Base-by-base conservation (phyloP, 2,113 vertebrate genomes). In the Vidua chalybeata region DNA sequence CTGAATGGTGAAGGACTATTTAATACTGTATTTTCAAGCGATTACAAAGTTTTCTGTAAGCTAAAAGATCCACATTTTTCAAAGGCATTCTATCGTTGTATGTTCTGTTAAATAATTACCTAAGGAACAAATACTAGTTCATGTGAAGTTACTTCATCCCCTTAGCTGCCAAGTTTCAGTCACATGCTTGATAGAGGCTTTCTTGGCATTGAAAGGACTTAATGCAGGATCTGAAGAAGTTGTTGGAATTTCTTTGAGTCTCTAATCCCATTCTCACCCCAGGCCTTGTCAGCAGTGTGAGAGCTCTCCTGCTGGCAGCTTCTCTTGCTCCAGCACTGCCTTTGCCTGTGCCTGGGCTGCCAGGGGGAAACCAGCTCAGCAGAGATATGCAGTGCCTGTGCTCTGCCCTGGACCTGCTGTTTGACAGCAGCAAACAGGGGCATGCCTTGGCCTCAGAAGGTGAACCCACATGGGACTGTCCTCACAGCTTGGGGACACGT, bases 91-190 rank as follows among this genome's bases (percentile, higher is more conserved):
- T 74, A 2, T 84, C 73, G 30, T 71, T 26, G 6, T 91, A 61
- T 20, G n/a, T 89, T 14, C 43, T 84, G 91, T 94, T 95, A 87
- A 97, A 93, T 91, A 89, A 91, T 96, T 95, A 93, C 91, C 81
- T 72, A 39, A 93, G 94, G 95, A 96, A 66, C 91, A 96, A 94
- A 94, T 81, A 84, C 20, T 83, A 80, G 91, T 97, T 94, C 78
- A 28, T 64, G 39, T 66, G 62, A 41, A 93, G 66, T 91, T 96
- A 89, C 71, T 93, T 96, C 84, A 89, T 81, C 66, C 37, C 51
- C 51, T 3, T 30, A 26, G 58, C 87, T 95, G 95, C 96, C 95
- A 96, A 82, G 94, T 96, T 97, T 96, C 94, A 95, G 93, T 96
- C 91, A 96, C 84, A 11, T 96, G 94, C 71, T 91, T 71, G 62